These are phyloP conservation scores for Agrilus mali DNA, from an alignment of 2,888 invertebrate species.

Conservation along the genomic window DNA sequence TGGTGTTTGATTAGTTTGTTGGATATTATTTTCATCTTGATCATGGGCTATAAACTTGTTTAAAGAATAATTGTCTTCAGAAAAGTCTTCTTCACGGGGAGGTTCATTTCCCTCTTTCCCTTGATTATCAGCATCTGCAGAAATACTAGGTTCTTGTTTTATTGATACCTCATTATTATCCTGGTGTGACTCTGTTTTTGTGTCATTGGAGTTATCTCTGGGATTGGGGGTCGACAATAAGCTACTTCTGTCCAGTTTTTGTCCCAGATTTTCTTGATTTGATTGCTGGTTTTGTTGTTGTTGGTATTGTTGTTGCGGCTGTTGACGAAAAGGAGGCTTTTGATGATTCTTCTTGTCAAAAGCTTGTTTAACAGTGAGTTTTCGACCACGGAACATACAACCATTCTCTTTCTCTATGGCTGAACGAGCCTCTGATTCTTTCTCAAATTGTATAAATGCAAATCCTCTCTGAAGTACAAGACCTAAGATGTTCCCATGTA, in stretches of 20 bases:
- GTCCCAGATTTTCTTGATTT: constrained; percentile 31
- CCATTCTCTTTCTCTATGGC: constrained; percentile 64
- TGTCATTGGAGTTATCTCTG: constrained; percentile 2
- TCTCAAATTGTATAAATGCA: constrained; percentile 78
- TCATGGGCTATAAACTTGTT: too few relatives aligned
- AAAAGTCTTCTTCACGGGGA: not conserved
- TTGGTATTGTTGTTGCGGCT: not conserved
- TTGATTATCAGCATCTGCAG: not conserved
- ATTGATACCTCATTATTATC: too few relatives aligned
- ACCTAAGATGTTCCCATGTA: constrained; percentile 59
- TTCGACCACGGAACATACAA: constrained; percentile 56
- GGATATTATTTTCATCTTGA: too few relatives aligned
- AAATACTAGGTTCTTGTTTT: not conserved
- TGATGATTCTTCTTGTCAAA: constrained; percentile 33
- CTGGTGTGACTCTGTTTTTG: not conserved
- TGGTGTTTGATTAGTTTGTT: too few relatives aligned
- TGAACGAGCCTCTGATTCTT: constrained; percentile 57
- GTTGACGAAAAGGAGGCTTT: constrained; percentile 1
- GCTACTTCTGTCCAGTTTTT: not conserved
- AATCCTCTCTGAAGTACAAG: constrained; percentile 66
- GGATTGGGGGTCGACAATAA: not conserved
- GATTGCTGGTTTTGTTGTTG: constrained; percentile 12
- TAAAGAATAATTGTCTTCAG: too few relatives aligned
- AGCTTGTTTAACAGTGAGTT: constrained; percentile 52
- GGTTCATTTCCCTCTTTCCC: constrained; percentile 1